phyloP scores from a whole-genome alignment of 92 coral and sea anemone genomes.

The Anthopleura xanthogrammica region DNA sequence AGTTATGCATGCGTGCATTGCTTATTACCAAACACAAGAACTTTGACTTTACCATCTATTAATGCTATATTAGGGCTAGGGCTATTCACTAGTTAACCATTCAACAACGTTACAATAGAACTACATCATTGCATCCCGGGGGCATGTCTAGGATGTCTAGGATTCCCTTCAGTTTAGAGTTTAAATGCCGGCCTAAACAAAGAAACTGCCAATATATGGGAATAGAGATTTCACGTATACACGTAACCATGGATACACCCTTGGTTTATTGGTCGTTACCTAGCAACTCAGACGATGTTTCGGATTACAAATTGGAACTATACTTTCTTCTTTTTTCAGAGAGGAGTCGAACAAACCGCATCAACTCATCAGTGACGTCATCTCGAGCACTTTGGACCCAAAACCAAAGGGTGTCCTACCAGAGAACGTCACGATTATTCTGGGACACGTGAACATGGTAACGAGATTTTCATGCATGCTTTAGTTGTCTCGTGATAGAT shows the following conservation, averaged over 20 bases:
- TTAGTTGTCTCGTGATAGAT: not conserved
- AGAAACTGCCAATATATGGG: too few relatives aligned
- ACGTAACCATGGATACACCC: too few relatives aligned
- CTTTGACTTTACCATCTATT: too few relatives aligned
- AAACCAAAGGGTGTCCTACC: slow-evolving; percentile 23
- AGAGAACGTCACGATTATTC: slow-evolving; percentile 42
- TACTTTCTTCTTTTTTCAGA: not conserved
- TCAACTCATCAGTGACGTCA: slow-evolving; percentile 30
- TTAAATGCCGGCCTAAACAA: too few relatives aligned
- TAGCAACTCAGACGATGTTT: not conserved
- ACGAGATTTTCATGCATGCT: not conserved
- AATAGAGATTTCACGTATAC: too few relatives aligned
- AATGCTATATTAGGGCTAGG: too few relatives aligned
- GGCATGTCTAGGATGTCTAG: too few relatives aligned
- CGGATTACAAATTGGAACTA: not conserved
- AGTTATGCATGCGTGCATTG: not conserved
- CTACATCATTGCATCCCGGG: too few relatives aligned
- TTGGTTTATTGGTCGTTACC: too few relatives aligned
- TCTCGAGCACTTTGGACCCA: slow-evolving; percentile 53
- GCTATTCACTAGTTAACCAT: too few relatives aligned
- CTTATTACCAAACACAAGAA: not conserved
- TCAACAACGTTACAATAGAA: too few relatives aligned
- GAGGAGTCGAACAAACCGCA: not conserved
- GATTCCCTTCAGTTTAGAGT: too few relatives aligned
- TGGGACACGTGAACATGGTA: slow-evolving; percentile 23